Conservation (phyloP, 2,888 invertebrate genomes). For the Paralinhomoeus sp. region DNA sequence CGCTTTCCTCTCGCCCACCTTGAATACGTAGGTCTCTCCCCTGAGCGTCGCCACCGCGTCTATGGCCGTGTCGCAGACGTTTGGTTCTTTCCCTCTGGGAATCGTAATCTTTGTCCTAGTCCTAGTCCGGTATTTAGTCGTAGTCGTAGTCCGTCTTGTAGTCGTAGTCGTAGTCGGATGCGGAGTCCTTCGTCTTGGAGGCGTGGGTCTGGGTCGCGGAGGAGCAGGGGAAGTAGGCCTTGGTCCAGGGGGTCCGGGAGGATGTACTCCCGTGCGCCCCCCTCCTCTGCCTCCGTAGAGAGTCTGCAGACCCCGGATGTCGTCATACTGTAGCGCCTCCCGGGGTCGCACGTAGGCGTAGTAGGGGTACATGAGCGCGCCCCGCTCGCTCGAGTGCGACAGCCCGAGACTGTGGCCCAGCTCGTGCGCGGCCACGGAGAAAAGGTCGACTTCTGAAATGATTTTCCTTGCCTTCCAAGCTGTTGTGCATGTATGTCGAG, state of each 20-base stretch:
- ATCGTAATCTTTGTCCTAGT: too few species aligned
- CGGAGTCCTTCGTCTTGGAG: too few species aligned
- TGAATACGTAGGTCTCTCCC: conserved; percentile 39
- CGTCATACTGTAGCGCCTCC: conserved; percentile 6
- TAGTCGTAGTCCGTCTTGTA: too few species aligned
- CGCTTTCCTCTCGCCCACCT: conserved; percentile 21
- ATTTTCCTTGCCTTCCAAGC: neutral
- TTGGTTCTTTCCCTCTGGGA: too few species aligned
- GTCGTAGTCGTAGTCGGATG: too few species aligned
- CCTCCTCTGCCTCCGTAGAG: conserved; percentile 6
- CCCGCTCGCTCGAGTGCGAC: conserved; percentile 6
- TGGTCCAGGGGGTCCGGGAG: neutral
- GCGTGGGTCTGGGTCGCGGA: too few species aligned
- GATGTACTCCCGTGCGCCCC: neutral
- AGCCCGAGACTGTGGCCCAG: conserved; percentile 12
- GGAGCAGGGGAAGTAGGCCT: neutral
- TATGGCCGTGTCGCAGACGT: conserved; percentile 44
- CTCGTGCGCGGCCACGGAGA: conserved; percentile 21
- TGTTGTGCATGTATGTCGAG: neutral
- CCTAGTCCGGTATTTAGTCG: too few species aligned
- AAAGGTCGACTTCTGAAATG: conserved; percentile 9
- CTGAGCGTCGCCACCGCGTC: conserved; percentile 44
- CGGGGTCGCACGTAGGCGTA: conserved; percentile 13
- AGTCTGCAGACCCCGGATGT: conserved; percentile 5
- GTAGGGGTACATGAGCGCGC: conserved; percentile 11